Evolutionary conservation across 2,888 invertebrate species (phyloP).

Genomic region (Xestobium rufovillosum): DNA sequence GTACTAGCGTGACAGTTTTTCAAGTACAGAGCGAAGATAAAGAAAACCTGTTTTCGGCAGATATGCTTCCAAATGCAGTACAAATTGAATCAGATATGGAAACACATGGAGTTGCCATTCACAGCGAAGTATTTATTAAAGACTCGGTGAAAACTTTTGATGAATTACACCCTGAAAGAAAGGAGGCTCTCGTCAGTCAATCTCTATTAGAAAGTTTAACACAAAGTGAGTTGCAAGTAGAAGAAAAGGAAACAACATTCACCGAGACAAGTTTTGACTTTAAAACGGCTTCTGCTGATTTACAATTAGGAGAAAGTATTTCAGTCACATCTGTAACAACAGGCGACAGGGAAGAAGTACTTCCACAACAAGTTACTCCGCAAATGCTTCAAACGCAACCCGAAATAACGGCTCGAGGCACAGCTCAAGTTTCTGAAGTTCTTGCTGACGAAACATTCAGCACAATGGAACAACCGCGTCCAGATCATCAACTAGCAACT

Average conservation of each 20-base stretch:
- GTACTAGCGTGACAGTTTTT: conserved; percentile 53
- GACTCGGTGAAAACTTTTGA: conserved; percentile 29
- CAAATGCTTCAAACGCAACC: conserved; percentile 41
- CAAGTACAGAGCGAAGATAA: conserved; percentile 47
- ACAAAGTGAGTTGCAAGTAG: conserved; percentile 48
- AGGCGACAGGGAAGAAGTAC: conserved; percentile 50
- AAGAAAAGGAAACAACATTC: conserved; percentile 53
- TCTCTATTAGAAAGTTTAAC: conserved; percentile 50
- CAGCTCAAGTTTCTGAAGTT: conserved; percentile 50
- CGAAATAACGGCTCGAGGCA: conserved; percentile 44
- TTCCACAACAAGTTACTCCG: conserved; percentile 38
- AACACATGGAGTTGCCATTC: conserved; percentile 51
- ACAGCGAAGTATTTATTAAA: conserved; percentile 49
- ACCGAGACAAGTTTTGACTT: conserved; percentile 40
- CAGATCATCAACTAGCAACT: conserved; percentile 44
- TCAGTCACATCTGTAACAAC: conserved; percentile 49
- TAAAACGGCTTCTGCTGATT: conserved; percentile 45
- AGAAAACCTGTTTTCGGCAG: conserved; percentile 45
- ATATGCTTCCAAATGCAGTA: conserved; percentile 39
- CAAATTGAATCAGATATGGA: conserved; percentile 49
- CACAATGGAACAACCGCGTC: conserved; percentile 40
- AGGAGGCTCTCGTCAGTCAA: conserved; percentile 31
- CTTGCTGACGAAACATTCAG: conserved; percentile 49
- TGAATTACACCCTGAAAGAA: conserved; percentile 37
- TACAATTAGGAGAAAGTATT: conserved; percentile 50